Conservation (phyloP, 2,888 invertebrate species). For the Gortyna flavago region DNA sequence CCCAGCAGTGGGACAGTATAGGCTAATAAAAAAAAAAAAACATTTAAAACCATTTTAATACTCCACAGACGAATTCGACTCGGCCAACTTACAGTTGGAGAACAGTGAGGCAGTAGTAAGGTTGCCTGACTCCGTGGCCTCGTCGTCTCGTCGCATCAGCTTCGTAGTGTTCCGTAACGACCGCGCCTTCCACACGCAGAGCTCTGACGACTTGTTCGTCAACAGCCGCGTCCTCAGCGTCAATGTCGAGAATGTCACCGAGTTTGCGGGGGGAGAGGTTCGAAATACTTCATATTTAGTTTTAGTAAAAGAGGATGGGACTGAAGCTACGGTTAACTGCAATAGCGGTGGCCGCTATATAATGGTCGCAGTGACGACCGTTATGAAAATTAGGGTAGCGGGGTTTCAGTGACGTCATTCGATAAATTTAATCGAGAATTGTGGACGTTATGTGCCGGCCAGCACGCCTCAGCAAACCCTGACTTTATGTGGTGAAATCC, state of each 20-base stretch:
- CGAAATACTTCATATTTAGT: neutral
- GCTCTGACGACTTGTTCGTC: constrained; percentile 67
- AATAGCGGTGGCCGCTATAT: too few species aligned
- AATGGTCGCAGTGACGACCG: too few species aligned
- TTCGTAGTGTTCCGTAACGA: constrained; percentile 87
- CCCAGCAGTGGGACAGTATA: too few species aligned
- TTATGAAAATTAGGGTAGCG: neutral
- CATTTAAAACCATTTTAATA: neutral
- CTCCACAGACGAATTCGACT: constrained; percentile 75
- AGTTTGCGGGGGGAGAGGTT: constrained; percentile 82
- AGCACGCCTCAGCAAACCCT: neutral
- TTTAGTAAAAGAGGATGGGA: neutral
- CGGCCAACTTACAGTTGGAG: constrained; percentile 70
- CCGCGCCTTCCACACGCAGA: constrained; percentile 78
- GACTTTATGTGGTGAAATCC: fast-evolving
- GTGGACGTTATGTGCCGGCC: neutral
- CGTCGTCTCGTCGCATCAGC: constrained; percentile 79
- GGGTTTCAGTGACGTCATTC: too few species aligned
- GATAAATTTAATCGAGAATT: too few species aligned
- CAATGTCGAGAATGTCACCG: constrained; percentile 81
- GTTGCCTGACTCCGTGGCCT: constrained; percentile 79
- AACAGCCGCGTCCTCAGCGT: constrained; percentile 88
- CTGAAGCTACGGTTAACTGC: too few species aligned
- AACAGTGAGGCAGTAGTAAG: constrained; percentile 82
- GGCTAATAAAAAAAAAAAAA: too few species aligned